Base-by-base conservation (phyloP, 1,140 invertebrate genomes). In the Dendrolimus punctatus region DNA sequence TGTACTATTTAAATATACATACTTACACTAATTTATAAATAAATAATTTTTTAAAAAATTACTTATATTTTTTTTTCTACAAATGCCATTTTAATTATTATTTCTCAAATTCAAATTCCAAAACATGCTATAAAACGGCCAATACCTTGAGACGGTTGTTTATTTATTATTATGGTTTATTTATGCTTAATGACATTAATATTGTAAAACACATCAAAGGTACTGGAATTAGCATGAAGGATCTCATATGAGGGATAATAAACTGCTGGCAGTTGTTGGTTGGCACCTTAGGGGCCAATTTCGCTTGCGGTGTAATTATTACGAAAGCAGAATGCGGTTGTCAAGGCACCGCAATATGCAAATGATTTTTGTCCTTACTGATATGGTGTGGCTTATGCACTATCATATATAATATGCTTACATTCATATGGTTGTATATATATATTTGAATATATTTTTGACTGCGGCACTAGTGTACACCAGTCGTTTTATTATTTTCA, bases 221-320 rank as follows among this genome's bases (percentile, higher is more conserved):
- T 67, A 23, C 64, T 59, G 42, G 58, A 76, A 81, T 82, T 82
- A 80, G 72, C 79, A 85, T 82, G 71, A 74, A 66, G 66, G 69
- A 77, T 66, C 68, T 68, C 68, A 73, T 75, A 73, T 75, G 70
- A 70, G 73, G 76, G 70, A 81, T 80, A 80, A 82, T 85, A 81
- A 73, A 80, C 66, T 69, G 63, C 60, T 58, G 58, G 66, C 76
- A 67, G 73, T 73, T 71, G 71, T 66, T 58, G 61, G 66, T 64
- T 74, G 71, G 66, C 67, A 81, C 81, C 80, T 81, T 76, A 81
- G 81, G 78, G 80, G 78, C 73, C 77, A 85, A 81, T 85, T 79
- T 76, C 53, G 65, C 71, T 65, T 80, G 72, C 73, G 76, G 62
- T 67, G 62, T 82, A 77, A 78, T 84, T 69, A 79, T 81, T 79